A percentile compares a stretch with the other conserved stretches of the same genome.
These are phyloP conservation scores for Molossus alvarezi DNA, from an alignment of 2,797 vertebrate genomes.

Conservation along the genomic window DNA sequence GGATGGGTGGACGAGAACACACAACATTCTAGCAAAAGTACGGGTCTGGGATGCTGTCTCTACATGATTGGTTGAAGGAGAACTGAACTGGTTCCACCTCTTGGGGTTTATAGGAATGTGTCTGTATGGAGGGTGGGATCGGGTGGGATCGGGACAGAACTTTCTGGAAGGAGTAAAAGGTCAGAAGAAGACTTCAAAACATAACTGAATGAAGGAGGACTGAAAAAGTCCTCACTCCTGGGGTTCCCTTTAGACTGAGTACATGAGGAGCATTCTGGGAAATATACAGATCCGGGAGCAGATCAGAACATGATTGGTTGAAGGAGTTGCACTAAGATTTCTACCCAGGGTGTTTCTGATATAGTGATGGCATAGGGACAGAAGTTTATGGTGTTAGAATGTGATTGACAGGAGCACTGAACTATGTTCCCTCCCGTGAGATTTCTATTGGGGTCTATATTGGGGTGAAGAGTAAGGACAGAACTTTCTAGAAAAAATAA, in stretches of 20 bases:
- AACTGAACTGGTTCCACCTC: not conserved
- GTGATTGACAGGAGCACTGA: conserved; percentile 4
- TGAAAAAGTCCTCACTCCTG: not conserved
- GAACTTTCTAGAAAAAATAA: not conserved
- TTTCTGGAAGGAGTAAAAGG: conserved; percentile 19
- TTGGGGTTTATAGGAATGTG: not conserved
- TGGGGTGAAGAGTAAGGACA: not conserved
- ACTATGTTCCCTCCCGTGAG: not conserved
- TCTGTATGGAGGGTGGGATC: not conserved
- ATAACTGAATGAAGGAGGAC: not conserved
- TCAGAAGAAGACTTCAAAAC: not conserved
- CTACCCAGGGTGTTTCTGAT: not conserved
- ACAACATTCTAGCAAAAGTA: not conserved
- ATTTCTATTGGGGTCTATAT: not conserved
- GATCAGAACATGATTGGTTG: not conserved
- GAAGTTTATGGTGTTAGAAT: not conserved
- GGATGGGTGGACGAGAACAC: not conserved
- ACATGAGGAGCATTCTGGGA: not conserved
- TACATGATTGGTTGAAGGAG: not conserved
- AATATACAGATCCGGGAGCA: not conserved
- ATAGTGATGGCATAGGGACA: not conserved
- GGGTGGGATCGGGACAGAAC: not conserved
- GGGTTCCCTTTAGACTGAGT: not conserved
- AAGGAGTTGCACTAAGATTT: not conserved
- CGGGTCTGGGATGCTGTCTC: not conserved